A percentile compares a stretch with the other conserved stretches of the same genome.
Conservation (phyloP, 1,140 invertebrate genomes). For the Luehdorfia chinensis region DNA sequence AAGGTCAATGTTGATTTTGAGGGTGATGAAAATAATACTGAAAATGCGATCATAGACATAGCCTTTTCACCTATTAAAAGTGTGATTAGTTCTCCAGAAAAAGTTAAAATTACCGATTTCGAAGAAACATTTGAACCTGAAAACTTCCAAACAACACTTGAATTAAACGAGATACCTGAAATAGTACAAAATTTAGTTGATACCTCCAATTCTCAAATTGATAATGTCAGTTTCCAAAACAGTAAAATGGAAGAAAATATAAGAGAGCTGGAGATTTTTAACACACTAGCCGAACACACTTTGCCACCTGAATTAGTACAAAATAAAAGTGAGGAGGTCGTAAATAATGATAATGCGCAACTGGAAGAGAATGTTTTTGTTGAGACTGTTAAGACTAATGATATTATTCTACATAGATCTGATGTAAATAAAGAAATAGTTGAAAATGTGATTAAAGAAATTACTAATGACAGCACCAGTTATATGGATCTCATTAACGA, state of each 20-base stretch:
- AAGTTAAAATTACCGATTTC: slow-evolving; percentile 4
- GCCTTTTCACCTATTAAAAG: background rate
- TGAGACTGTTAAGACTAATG: slow-evolving; percentile 22
- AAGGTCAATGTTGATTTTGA: background rate
- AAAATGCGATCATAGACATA: slow-evolving; percentile 16
- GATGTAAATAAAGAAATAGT: slow-evolving; percentile 19
- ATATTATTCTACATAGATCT: slow-evolving; percentile 21
- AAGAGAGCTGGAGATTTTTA: slow-evolving; percentile 2
- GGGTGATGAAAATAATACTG: slow-evolving; percentile 2
- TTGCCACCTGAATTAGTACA: slow-evolving; percentile 43
- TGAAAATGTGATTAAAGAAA: slow-evolving; percentile 11
- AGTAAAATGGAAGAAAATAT: no score
- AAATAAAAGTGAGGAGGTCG: slow-evolving; percentile 33
- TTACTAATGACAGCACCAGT: slow-evolving; percentile 35
- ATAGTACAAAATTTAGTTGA: slow-evolving; percentile 33
- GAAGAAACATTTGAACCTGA: background rate
- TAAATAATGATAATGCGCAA: slow-evolving; percentile 10
- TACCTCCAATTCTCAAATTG: background rate
- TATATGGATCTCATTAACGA: slow-evolving; percentile 61
- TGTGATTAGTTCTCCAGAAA: no score
- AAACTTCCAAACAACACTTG: background rate
- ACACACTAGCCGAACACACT: slow-evolving; percentile 3
- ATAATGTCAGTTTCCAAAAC: no score
- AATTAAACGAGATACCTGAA: slow-evolving; percentile 20
- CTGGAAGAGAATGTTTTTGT: slow-evolving; percentile 14